These are phyloP conservation scores for Xestobium rufovillosum DNA, from an alignment of 2,888 invertebrate genomes.

Conservation along the genomic window DNA sequence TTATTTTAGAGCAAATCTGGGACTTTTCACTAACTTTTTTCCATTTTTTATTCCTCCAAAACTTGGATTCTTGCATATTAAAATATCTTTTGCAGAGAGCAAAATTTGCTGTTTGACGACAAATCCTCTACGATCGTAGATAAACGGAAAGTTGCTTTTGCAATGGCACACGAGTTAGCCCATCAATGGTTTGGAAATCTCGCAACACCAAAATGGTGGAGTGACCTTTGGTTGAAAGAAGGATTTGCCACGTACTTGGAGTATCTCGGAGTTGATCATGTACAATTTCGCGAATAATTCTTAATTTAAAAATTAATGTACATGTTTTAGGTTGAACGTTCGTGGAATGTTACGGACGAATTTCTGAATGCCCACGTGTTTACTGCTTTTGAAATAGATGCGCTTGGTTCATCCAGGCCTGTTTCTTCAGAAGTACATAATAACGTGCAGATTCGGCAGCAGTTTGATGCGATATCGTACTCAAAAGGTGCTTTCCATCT, in stretches of 20 bases:
- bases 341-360: constrained; percentile 52
- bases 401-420: constrained; percentile 56
- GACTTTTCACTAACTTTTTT: too few relatives aligned
- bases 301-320: constrained; percentile 5
- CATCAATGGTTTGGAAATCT: constrained; percentile 75
- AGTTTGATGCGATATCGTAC: constrained; percentile 68
- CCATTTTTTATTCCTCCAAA: constrained; percentile 5
- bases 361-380: constrained; percentile 49
- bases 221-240: constrained; percentile 64
- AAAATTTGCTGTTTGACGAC: constrained; percentile 53
- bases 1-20: too few relatives aligned
- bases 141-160: constrained; percentile 48
- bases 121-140: constrained; percentile 45
- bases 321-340: constrained; percentile 46
- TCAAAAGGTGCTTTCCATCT: too few relatives aligned
- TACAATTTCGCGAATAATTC: constrained; percentile 26
- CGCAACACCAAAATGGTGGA: constrained; percentile 65
- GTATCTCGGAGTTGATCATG: constrained; percentile 49
- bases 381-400: constrained; percentile 53
- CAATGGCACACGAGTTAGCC: constrained; percentile 61
- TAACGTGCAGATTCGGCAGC: constrained; percentile 55
- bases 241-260: constrained; percentile 64
- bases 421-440: constrained; percentile 56
- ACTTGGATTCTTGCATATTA: constrained; percentile 5
- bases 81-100: constrained; percentile 46